Conservation (phyloP, 2,113 vertebrate genomes). For the Chaetodon trifascialis region DNA sequence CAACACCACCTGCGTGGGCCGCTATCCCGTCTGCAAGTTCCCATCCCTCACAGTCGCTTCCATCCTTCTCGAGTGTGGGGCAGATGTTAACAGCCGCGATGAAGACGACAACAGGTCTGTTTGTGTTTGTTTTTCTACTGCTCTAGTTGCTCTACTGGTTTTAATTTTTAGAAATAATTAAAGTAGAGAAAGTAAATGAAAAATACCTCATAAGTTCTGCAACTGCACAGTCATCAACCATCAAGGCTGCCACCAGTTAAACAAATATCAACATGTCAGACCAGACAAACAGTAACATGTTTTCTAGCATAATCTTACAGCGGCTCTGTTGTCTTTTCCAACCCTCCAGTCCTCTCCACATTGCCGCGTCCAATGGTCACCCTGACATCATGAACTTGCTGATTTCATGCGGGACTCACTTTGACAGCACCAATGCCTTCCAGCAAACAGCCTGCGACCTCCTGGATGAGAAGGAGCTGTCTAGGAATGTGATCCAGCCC, state of each 20-base stretch:
- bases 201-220: too few species aligned
- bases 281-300: background rate
- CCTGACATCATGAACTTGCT: slow-evolving; percentile 99
- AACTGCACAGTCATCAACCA: background rate
- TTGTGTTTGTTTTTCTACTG: background rate
- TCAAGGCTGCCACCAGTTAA: background rate
- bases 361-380: slow-evolving; percentile 97
- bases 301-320: background rate
- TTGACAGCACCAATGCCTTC: slow-evolving; percentile 95
- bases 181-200: background rate
- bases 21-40: slow-evolving; percentile 98
- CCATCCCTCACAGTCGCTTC: slow-evolving; percentile 96
- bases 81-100: slow-evolving; percentile 93
- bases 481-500: slow-evolving; percentile 96
- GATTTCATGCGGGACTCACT: slow-evolving; percentile 95
- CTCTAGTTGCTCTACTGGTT: background rate
- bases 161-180: background rate
- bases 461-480: slow-evolving; percentile 96
- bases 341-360: slow-evolving; percentile 89
- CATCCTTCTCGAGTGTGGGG: slow-evolving; percentile 96
- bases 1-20: slow-evolving; percentile 96
- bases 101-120: slow-evolving; percentile 90
- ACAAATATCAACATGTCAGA: background rate
- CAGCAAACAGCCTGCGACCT: slow-evolving; percentile 96
- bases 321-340: background rate